Evolutionary conservation across 2,113 vertebrate species (phyloP).

Genomic region (Gasterosteus nipponicus): DNA sequence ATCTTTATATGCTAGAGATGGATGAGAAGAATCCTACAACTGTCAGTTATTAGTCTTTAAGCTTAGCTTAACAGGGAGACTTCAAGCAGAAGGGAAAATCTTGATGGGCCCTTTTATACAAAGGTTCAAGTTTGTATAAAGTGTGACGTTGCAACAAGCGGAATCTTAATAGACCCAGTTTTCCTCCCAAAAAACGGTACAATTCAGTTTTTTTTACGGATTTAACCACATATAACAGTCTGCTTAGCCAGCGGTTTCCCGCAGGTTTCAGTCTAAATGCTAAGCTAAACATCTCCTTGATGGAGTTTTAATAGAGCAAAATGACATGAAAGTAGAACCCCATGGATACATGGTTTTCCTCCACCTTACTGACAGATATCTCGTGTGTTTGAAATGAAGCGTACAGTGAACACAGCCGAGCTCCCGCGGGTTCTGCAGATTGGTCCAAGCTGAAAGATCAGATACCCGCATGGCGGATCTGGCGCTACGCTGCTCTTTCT

Average conservation of each 20-base stretch:
- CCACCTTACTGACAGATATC: conserved; percentile 34
- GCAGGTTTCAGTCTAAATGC: background rate
- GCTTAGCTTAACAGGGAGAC: background rate
- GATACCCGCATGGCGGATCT: conserved; percentile 66
- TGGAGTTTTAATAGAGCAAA: background rate
- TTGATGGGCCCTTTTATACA: background rate
- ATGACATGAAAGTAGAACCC: background rate
- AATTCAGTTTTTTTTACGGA: background rate
- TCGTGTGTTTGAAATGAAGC: conserved; percentile 55
- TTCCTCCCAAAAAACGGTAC: background rate
- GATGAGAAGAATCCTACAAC: background rate
- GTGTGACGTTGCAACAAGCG: background rate
- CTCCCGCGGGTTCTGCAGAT: conserved; percentile 61
- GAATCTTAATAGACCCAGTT: background rate
- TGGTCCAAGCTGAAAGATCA: conserved; percentile 62
- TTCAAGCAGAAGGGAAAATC: background rate
- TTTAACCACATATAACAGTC: background rate
- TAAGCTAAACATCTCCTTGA: background rate
- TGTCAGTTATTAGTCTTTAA: background rate
- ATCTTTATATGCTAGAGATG: background rate
- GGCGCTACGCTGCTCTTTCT: conserved; percentile 49
- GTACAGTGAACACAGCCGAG: conserved; percentile 41
- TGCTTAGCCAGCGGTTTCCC: background rate
- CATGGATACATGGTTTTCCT: background rate
- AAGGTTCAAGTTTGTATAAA: background rate